A percentile compares a stretch with the other conserved stretches of the same genome.
Evolutionary conservation across 2,113 vertebrate genomes (phyloP).

Genomic region (Ctenodactylus gundi): DNA sequence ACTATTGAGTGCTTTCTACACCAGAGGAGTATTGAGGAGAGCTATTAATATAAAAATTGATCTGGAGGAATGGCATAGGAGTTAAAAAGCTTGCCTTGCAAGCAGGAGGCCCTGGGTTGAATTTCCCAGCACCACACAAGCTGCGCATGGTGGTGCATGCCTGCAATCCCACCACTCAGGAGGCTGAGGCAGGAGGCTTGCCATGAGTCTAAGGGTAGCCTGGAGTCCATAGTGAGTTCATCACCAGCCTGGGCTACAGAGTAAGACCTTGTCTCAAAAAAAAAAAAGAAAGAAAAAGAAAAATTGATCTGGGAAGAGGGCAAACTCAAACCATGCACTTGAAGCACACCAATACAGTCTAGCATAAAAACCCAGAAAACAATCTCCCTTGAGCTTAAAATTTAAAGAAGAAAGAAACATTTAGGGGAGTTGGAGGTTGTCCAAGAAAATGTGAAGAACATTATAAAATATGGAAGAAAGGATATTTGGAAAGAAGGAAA

Average conservation of each 20-base stretch:
- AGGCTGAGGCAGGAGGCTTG: no score
- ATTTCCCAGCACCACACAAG: no score
- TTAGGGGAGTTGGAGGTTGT: not conserved
- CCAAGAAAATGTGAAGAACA: not conserved
- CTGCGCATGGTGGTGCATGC: no score
- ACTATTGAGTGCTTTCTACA: not conserved
- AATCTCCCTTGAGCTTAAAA: not conserved
- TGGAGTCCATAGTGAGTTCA: no score
- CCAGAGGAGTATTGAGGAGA: not conserved
- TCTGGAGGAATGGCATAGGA: not conserved
- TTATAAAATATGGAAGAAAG: not conserved
- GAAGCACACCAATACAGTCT: accelerated
- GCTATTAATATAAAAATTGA: not conserved
- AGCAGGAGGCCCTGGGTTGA: no score
- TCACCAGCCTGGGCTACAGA: no score
- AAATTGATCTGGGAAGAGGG: not conserved
- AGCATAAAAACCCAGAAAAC: not conserved
- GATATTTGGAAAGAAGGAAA: not conserved
- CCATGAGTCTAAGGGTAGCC: no score
- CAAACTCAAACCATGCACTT: not conserved
- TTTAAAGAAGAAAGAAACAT: not conserved
- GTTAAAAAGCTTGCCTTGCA: no score
- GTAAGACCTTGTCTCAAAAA: no score
- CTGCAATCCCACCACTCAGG: no score
- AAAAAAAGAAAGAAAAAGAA: no score